These are phyloP conservation scores for Papilio machaon DNA, from an alignment of 1,140 invertebrate species.

Conservation along the genomic window DNA sequence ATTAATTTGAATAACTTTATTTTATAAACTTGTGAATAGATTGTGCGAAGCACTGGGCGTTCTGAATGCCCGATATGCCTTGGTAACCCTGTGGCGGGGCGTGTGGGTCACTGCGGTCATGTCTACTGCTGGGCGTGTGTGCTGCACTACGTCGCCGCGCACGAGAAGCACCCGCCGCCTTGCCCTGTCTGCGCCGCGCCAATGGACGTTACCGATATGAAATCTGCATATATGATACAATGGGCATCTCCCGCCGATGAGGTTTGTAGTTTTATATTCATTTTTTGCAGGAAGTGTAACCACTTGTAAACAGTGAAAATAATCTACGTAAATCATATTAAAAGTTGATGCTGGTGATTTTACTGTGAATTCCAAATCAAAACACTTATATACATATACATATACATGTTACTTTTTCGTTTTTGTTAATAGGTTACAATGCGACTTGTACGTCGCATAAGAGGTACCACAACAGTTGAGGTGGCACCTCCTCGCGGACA, in stretches of 20 bases:
- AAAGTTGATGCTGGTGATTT: too few species aligned
- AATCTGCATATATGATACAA: conserved; percentile 76
- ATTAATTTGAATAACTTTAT: background rate
- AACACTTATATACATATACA: background rate
- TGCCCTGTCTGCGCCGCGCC: conserved; percentile 95
- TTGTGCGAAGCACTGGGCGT: conserved; percentile 82
- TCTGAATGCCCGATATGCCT: conserved; percentile 96
- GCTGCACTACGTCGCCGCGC: conserved; percentile 94
- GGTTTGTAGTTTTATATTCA: conserved; percentile 46
- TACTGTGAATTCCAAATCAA: background rate
- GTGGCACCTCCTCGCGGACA: conserved; percentile 84
- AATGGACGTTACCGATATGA: conserved; percentile 90
- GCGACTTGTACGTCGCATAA: conserved; percentile 92
- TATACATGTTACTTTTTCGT: conserved; percentile 6
- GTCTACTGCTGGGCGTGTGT: conserved; percentile 98
- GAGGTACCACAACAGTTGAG: conserved; percentile 89
- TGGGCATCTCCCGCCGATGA: conserved; percentile 70
- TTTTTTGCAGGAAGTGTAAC: background rate
- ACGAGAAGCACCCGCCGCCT: conserved; percentile 86
- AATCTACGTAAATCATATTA: background rate
- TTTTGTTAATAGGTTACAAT: conserved; percentile 84
- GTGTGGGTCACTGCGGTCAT: conserved; percentile 97
- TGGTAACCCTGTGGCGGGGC: conserved; percentile 90
- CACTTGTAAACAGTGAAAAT: too few species aligned
- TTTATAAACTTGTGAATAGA: conserved; percentile 61